phyloP scores from a whole-genome alignment of 2,888 invertebrate species.

The Ramazzottius varieornatus region DNA sequence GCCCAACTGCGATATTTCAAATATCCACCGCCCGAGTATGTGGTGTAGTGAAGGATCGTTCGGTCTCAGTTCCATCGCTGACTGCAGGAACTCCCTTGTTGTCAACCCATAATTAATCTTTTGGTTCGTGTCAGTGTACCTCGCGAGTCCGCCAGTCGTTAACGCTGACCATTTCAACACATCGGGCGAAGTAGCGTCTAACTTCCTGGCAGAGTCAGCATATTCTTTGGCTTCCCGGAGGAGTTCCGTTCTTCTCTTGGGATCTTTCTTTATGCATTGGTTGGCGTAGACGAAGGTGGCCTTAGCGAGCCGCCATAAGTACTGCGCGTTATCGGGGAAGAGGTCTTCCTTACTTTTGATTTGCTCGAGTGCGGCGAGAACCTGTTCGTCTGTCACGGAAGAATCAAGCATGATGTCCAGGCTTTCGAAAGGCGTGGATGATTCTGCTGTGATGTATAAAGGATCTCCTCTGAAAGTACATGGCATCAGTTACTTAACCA shows the following conservation, averaged over 20 bases:
- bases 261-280: not conserved
- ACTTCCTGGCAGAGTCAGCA: not conserved
- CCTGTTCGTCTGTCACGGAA: not conserved
- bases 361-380: not conserved
- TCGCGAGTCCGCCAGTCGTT: not conserved
- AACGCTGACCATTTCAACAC: not conserved
- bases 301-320: slow-evolving; percentile 25
- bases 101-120: not conserved
- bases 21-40: not conserved
- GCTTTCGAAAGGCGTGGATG: not conserved
- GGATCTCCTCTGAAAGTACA: not conserved
- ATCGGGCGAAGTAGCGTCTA: not conserved
- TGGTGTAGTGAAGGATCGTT: not conserved
- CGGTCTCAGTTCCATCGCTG: not conserved
- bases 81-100: not conserved
- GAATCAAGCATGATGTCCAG: not conserved
- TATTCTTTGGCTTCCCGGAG: not conserved
- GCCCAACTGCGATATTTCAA: not conserved
- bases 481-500: not conserved
- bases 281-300: slow-evolving; percentile 12
- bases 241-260: not conserved
- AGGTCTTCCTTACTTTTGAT: not conserved
- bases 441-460: not conserved
- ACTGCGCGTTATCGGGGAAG: slow-evolving; percentile 17
- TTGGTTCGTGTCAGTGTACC: not conserved